These are phyloP conservation scores for Gobio occitaniae DNA, from an alignment of 2,797 vertebrate genomes.

Conservation along the genomic window DNA sequence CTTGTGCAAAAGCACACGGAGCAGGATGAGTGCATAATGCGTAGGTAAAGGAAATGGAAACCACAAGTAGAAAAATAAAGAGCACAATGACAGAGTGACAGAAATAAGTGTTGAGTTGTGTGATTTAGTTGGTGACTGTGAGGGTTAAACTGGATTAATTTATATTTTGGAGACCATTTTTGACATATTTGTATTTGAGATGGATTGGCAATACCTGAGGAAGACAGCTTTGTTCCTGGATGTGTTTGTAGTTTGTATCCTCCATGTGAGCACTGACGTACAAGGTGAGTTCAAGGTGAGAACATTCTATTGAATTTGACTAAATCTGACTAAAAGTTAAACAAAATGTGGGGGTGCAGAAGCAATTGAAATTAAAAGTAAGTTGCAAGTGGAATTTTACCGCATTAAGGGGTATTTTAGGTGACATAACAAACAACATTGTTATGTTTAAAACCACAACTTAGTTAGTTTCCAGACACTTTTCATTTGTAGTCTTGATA, in stretches of 20 bases:
- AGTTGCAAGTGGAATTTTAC: neutral
- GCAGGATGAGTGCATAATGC: constrained; percentile 29
- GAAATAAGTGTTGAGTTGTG: neutral
- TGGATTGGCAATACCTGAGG: neutral
- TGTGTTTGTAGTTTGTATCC: neutral
- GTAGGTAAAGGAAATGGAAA: constrained; percentile 49
- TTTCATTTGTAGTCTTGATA: neutral
- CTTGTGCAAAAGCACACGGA: constrained; percentile 10
- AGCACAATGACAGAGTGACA: neutral
- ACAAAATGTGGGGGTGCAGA: neutral
- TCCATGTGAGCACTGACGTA: neutral
- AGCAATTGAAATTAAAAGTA: neutral
- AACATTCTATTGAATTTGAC: neutral
- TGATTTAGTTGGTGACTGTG: neutral
- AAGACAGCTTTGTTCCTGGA: neutral
- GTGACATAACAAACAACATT: neutral
- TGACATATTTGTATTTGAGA: neutral
- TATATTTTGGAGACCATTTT: neutral
- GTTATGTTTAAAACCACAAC: neutral
- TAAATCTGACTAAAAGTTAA: too few species aligned
- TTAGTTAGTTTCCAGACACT: neutral
- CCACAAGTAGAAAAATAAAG: constrained; percentile 35
- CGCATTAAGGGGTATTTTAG: neutral
- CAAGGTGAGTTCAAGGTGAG: constrained; percentile 3
- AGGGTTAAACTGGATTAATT: neutral